Evolutionary conservation across 2,888 invertebrate genomes (phyloP).

Genomic region (Scrobipalpa atriplicella): DNA sequence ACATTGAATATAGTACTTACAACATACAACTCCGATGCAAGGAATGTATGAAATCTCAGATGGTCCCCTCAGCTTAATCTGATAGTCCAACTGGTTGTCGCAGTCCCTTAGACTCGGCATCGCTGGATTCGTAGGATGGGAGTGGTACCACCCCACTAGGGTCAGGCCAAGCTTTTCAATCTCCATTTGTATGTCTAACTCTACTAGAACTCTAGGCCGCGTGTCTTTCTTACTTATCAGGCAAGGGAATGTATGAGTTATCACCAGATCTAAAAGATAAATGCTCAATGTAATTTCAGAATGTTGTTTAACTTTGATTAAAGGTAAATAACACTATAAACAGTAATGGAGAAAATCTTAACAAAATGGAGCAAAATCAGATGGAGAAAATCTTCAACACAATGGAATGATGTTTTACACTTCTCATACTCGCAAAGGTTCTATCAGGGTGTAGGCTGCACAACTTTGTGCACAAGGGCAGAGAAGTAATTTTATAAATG

Average conservation of each 20-base stretch:
- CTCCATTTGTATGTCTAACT: constrained; percentile 90
- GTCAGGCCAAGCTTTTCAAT: constrained; percentile 92
- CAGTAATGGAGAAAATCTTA: too few relatives aligned
- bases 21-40: constrained; percentile 95
- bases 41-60: constrained; percentile 96
- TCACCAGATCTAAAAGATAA: constrained; percentile 87
- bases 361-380: too few relatives aligned
- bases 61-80: constrained; percentile 96
- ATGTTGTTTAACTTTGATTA: background rate
- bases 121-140: constrained; percentile 94
- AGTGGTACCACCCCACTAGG: constrained; percentile 97
- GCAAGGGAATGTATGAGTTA: constrained; percentile 95
- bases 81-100: constrained; percentile 96
- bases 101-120: constrained; percentile 95
- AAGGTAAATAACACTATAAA: background rate
- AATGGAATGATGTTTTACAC: too few relatives aligned
- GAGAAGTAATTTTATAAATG: too few relatives aligned
- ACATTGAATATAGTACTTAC: constrained; percentile 83
- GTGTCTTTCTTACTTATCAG: constrained; percentile 91
- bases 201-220: constrained; percentile 89
- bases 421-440: too few relatives aligned
- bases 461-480: too few relatives aligned
- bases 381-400: too few relatives aligned
- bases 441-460: too few relatives aligned
- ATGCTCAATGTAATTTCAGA: background rate